Evolutionary conservation across 2,113 vertebrate species (phyloP), one percentile per base, ranked within the genome.

Genomic region (Gymnogyps californianus): DNA sequence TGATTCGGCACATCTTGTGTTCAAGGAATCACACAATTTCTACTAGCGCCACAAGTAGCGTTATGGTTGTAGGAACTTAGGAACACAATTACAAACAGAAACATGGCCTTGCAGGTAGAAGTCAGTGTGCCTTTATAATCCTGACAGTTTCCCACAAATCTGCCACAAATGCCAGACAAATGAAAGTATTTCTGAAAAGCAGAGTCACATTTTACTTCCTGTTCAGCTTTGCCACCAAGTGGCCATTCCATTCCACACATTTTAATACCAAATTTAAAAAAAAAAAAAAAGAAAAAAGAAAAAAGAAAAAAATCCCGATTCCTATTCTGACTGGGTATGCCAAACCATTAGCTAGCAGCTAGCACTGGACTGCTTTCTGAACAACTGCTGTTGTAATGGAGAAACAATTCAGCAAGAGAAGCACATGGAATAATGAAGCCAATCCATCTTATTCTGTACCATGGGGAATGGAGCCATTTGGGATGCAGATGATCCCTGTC

Each of bases 141-240:
- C 55, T 9, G 12, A 29, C 29, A 71, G 24, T 42, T 84, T 90
- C 65, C 13, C 75, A 66, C 25, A 38, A 24, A 44, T 67, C 58
- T 64, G 22, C 38, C 70, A 67, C 25, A 91, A 81, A 54, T 64
- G 20, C 70, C 59, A 86, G 22, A 29, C 8, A 78, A 83, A 79
- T 54, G 1, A 44, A 62, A 66, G 46, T 11, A 26, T 62, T 83
- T 79, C 61, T 79, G 69, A 84, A 84, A 55, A 81, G 64, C n/a
- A 28, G n/a, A 82, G 13, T 44, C 18, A 64, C 28, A 36, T 79
- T 77, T 83, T 79, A 76, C 78, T 86, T 95, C 72, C 89, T 84
- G 62, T 87, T 94, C 74, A 89, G 87, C 38, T 91, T 92, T 97
- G 95, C 95, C 96, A 95, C 93, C 94, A 96, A 92, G 92, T 77